phyloP scores from a whole-genome alignment of 1,140 invertebrate genomes.

The Cataglyphis hispanica region DNA sequence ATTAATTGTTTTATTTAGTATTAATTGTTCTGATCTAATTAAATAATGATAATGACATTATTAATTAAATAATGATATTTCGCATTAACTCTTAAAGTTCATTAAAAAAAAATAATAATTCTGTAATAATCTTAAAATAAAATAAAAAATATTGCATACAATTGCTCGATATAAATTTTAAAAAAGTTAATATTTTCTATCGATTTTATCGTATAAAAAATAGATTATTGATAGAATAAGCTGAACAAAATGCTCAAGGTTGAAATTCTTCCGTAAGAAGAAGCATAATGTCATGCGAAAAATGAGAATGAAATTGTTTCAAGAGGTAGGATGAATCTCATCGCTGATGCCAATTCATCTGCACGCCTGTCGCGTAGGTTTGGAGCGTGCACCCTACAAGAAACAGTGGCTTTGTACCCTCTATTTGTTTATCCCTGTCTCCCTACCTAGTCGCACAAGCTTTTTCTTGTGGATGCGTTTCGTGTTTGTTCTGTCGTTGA shows the following conservation, averaged over 20 bases:
- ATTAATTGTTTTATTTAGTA: neutral
- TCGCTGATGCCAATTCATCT: slow-evolving; percentile 45
- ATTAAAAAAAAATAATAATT: too few relatives aligned
- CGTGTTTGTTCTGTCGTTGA: slow-evolving; percentile 68
- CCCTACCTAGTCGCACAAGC: slow-evolving; percentile 64
- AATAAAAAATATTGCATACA: neutral
- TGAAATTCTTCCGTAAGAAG: neutral
- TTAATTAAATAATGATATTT: neutral
- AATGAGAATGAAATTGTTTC: slow-evolving; percentile 7
- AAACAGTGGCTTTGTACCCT: slow-evolving; percentile 60
- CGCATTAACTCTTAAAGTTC: too few relatives aligned
- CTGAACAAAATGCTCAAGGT: neutral
- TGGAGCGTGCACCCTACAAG: slow-evolving; percentile 53
- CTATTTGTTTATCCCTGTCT: slow-evolving; percentile 77
- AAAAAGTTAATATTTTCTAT: neutral
- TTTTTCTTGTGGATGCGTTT: slow-evolving; percentile 69
- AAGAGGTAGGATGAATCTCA: slow-evolving; percentile 50
- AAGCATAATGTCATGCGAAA: slow-evolving; percentile 1
- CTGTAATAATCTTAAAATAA: neutral
- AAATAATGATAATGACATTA: neutral
- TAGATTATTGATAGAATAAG: neutral
- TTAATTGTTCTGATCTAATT: neutral
- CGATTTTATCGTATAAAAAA: neutral
- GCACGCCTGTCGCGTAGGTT: neutral
- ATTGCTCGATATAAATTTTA: neutral